Base-by-base conservation (phyloP, 2,797 vertebrate genomes). In the Urosaurus nigricauda region DNA sequence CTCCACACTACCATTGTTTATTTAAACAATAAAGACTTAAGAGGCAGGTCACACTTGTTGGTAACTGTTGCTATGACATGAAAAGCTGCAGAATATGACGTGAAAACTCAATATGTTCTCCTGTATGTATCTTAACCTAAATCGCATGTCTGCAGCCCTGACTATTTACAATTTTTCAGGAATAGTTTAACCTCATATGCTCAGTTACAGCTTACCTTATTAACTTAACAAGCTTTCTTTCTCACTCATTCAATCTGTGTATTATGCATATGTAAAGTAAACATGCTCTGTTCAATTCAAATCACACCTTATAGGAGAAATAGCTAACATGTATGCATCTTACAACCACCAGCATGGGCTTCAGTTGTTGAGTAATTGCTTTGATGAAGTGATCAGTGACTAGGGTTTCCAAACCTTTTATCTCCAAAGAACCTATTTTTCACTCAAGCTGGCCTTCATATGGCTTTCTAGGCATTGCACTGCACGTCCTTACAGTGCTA, bases 51-150 rank as follows among this genome's bases (percentile, higher is more conserved):
- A 37, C 56, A 81, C 11, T 26, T 60, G 56, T 82, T 51, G 71
- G 4, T 5, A 51, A 51, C 43, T 13, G 26, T 70, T 84, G 82
- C 43, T 84, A 51, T 84, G 43, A 71, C 51, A 84, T 65, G 65
- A 83, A 70, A 47, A 83, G 81, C 40, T n/a, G 82, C 16, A 71
- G 24, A 65, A 35, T 58, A 58, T 80, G 51, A 80, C 80, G 43
- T 43, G 79, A 63, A 47, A 70, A 83, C 40, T 60, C n/a, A 37
- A 12, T 37, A 8, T 19, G 9, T 32, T 26, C 37, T 68, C 40
- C 19, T 51, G 13, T 47, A 32, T 70, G 29, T 47, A n/a, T 68
- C 26, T 14, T 16, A 29, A 51, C 5, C 17, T 53, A 51, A 51
- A 51, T 51, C 32, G n/a, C 47, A 43, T 6, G 26, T 84, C n/a